Evolutionary conservation across 2,888 invertebrate species (phyloP).

Genomic region (Apodemia duryi): DNA sequence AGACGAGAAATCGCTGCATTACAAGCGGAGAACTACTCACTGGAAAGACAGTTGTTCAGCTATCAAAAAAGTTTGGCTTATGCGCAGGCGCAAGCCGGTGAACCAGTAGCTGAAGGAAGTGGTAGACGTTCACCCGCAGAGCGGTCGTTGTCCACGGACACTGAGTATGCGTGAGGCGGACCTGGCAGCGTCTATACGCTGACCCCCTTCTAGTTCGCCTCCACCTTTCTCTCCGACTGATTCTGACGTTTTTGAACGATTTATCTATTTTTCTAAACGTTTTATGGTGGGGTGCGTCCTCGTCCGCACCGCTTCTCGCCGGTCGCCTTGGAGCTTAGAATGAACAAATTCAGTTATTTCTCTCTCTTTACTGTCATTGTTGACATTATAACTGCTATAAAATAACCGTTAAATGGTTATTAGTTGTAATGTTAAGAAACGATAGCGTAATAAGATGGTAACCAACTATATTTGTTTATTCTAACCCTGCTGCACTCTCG

Average conservation of each 20-base stretch:
- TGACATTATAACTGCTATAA: neutral
- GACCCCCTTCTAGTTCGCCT: conserved; percentile 45
- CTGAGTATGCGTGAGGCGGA: conserved; percentile 84
- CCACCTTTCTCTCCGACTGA: conserved; percentile 75
- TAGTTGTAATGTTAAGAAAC: neutral
- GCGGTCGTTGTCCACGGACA: conserved; percentile 83
- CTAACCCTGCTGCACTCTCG: conserved; percentile 57
- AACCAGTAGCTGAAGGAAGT: conserved; percentile 54
- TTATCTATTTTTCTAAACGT: conserved; percentile 79
- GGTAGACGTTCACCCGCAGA: conserved; percentile 76
- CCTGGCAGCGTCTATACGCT: conserved; percentile 27
- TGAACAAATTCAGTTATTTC: neutral
- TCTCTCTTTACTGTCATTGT: neutral
- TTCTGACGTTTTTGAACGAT: conserved; percentile 77
- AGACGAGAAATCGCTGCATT: conserved; percentile 88
- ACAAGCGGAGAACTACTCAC: conserved; percentile 90
- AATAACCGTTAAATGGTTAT: neutral
- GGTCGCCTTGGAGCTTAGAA: conserved; percentile 48
- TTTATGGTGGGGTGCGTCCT: conserved; percentile 77
- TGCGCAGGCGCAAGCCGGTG: conserved; percentile 82
- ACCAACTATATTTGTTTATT: neutral
- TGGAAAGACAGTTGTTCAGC: conserved; percentile 90
- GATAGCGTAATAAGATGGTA: neutral
- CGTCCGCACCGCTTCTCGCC: conserved; percentile 76
- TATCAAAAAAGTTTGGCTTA: conserved; percentile 89